These are phyloP conservation scores for Polia nebulosa DNA, from an alignment of 2,888 invertebrate genomes.

Conservation along the genomic window DNA sequence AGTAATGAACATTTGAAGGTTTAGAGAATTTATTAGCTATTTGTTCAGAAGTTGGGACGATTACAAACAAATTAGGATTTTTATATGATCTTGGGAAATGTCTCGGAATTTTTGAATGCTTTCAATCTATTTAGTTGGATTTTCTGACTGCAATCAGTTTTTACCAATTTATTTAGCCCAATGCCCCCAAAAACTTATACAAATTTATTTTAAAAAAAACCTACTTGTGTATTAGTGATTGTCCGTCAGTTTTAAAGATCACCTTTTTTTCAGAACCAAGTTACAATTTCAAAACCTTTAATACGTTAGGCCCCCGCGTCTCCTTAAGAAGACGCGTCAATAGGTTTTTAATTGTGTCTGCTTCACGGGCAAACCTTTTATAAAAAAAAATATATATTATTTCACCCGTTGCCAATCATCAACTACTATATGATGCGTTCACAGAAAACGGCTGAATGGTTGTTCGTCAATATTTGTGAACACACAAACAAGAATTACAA, in stretches of 20 bases:
- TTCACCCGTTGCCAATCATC: not conserved
- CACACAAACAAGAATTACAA: slow-evolving; percentile 23
- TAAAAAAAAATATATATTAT: no score
- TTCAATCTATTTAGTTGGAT: not conserved
- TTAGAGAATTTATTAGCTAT: not conserved
- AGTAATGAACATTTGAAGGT: not conserved
- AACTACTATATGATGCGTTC: not conserved
- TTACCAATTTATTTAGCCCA: not conserved
- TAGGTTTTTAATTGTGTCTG: no score
- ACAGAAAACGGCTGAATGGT: slow-evolving; percentile 11
- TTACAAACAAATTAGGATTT: not conserved
- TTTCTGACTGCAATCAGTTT: no score
- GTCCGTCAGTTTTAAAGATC: no score
- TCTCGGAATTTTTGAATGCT: not conserved
- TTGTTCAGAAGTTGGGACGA: not conserved
- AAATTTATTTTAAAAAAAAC: no score
- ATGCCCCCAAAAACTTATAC: not conserved
- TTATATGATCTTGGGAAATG: not conserved
- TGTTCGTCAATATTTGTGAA: slow-evolving; percentile 29
- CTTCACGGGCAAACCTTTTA: not conserved
- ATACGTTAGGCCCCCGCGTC: no score
- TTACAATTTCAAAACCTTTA: not conserved
- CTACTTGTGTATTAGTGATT: no score
- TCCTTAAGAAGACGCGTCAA: no score
- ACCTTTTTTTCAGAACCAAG: no score